phyloP scores from a whole-genome alignment of 2,797 vertebrate species.

The Pteronotus mesoamericanus region DNA sequence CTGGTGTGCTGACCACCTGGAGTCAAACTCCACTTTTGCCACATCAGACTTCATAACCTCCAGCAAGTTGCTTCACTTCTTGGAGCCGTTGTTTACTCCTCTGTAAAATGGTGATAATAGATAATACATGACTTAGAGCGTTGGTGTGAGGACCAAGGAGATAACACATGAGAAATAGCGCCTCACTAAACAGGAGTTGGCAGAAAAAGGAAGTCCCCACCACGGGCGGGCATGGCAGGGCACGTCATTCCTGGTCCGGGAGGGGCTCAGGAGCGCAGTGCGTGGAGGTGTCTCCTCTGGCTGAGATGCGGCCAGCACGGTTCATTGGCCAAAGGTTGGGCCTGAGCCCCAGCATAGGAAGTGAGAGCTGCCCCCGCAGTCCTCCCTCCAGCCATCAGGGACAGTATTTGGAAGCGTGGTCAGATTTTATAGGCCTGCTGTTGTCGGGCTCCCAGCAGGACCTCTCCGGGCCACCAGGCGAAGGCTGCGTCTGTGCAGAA shows the following conservation, averaged over 20 bases:
- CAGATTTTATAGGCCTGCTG: not conserved
- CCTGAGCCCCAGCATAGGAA: not conserved
- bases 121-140: not conserved
- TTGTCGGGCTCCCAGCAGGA: not conserved
- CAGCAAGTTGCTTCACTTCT: not conserved
- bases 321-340: not conserved
- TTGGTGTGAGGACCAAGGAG: not conserved
- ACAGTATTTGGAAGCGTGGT: not conserved
- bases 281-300: not conserved
- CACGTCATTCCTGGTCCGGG: not conserved
- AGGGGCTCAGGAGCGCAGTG: not conserved
- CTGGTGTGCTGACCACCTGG: not conserved
- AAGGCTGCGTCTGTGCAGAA: not conserved
- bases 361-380: not conserved
- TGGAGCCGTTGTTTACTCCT: not conserved
- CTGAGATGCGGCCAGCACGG: not conserved
- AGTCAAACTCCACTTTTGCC: not conserved
- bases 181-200: not conserved
- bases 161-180: not conserved
- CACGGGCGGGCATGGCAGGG: not conserved
- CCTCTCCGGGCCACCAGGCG: not conserved
- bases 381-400: not conserved
- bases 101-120: not conserved
- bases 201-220: not conserved
- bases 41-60: not conserved